phyloP scores from a whole-genome alignment of 1,140 invertebrate genomes.

The Paraescarpia echinospica region DNA sequence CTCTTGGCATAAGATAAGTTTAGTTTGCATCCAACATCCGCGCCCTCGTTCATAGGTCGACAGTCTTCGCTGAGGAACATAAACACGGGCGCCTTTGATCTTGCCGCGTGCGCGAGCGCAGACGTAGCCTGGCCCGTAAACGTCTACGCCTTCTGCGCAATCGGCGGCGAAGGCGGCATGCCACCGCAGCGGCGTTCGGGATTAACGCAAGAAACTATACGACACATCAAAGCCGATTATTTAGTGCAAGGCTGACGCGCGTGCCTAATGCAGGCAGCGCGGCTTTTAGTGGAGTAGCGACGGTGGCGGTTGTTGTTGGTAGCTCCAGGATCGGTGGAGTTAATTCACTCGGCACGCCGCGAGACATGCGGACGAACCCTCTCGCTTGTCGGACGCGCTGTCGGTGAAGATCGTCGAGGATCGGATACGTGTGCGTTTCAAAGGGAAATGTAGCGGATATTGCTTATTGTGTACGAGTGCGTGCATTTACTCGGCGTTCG shows the following conservation, averaged over 20 bases:
- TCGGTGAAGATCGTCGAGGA: neutral
- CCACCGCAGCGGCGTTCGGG: neutral
- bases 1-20: neutral
- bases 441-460: neutral
- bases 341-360: neutral
- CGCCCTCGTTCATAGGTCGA: neutral
- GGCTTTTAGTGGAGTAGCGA: neutral
- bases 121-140: neutral
- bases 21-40: neutral
- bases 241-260: neutral
- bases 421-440: neutral
- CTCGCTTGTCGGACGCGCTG: neutral
- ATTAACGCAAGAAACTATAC: neutral
- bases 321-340: neutral
- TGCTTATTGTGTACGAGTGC: neutral
- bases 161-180: neutral
- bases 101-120: neutral
- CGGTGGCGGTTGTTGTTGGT: neutral
- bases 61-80: neutral
- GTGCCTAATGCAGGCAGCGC: neutral
- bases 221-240: constrained; percentile 5
- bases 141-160: neutral
- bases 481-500: neutral
- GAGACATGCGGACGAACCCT: neutral
- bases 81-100: neutral